phyloP scores from a whole-genome alignment of 2,888 invertebrate species.

The Oligia fasciuncula region DNA sequence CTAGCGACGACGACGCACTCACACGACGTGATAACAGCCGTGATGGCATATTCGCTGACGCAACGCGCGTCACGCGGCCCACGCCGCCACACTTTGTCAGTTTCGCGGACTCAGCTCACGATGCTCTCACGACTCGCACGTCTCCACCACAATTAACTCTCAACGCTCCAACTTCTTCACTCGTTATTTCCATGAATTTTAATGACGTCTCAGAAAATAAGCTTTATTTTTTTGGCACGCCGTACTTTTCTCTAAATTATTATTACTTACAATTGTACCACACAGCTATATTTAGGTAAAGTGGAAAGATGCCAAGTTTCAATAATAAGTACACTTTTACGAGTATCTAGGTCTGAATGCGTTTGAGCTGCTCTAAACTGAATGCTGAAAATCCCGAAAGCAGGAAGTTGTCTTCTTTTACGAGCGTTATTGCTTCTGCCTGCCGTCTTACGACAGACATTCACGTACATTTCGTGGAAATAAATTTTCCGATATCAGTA shows the following conservation, averaged over 20 bases:
- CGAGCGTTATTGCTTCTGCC: conserved; percentile 62
- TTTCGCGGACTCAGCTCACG: conserved; percentile 72
- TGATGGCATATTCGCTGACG: conserved; percentile 75
- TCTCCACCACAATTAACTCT: conserved; percentile 74
- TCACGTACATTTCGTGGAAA: conserved; percentile 39
- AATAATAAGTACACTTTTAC: conserved; percentile 73
- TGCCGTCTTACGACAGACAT: conserved; percentile 47
- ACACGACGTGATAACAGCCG: conserved; percentile 68
- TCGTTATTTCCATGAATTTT: conserved; percentile 65
- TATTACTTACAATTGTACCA: conserved; percentile 75
- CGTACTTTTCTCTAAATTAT: conserved; percentile 70
- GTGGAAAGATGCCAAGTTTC: conserved; percentile 82
- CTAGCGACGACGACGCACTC: conserved; percentile 60
- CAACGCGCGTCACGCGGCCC: conserved; percentile 58
- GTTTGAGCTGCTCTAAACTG: conserved; percentile 65
- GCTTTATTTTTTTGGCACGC: conserved; percentile 72
- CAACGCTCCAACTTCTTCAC: conserved; percentile 59
- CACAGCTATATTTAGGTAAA: conserved; percentile 76
- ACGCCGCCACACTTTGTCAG: conserved; percentile 70
- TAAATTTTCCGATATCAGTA: conserved; percentile 48
- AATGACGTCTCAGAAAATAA: conserved; percentile 65
- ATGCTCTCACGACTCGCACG: conserved; percentile 63
- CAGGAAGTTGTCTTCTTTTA: conserved; percentile 69
- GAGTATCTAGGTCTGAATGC: conserved; percentile 66
- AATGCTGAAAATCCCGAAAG: conserved; percentile 66